Conservation (phyloP, 2,797 vertebrate species). For the Phalanger gymnotis region DNA sequence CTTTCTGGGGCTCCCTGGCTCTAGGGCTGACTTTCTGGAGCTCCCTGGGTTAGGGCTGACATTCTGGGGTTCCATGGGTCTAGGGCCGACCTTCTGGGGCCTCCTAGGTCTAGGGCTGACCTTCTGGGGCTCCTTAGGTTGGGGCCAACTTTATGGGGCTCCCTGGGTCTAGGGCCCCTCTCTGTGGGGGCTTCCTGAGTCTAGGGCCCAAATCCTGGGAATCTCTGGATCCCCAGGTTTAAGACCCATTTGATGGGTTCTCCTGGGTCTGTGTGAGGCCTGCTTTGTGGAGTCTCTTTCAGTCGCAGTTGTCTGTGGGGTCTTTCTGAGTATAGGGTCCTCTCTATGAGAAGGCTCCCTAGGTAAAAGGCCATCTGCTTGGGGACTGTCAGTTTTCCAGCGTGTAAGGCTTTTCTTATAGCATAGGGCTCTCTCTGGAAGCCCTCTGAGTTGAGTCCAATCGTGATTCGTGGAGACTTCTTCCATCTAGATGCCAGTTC, state of each 20-base stretch:
- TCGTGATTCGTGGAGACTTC: not conserved
- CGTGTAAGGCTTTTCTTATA: too few relatives aligned
- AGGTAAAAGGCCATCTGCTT: not conserved
- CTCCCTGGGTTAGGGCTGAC: not conserved
- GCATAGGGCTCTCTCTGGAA: not conserved
- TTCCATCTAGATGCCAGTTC: not conserved
- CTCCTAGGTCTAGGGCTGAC: not conserved
- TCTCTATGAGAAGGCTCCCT: not conserved
- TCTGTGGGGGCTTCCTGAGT: too few relatives aligned
- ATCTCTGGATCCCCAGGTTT: not conserved
- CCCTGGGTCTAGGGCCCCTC: too few relatives aligned
- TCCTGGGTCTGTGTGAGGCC: not conserved
- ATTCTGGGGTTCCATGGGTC: not conserved
- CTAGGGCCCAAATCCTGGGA: too few relatives aligned
- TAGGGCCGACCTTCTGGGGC: too few relatives aligned
- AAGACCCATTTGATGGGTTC: not conserved
- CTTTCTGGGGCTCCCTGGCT: not conserved
- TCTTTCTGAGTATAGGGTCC: too few relatives aligned
- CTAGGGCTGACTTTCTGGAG: not conserved
- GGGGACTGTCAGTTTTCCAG: not conserved
- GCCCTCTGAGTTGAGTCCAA: not conserved
- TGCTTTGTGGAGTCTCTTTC: not conserved
- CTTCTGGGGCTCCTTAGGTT: fast-evolving
- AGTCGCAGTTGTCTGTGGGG: too few relatives aligned
- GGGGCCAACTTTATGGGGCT: too few relatives aligned